phyloP scores from a whole-genome alignment of 2,888 invertebrate genomes.

The Eristalinus aeneus region DNA sequence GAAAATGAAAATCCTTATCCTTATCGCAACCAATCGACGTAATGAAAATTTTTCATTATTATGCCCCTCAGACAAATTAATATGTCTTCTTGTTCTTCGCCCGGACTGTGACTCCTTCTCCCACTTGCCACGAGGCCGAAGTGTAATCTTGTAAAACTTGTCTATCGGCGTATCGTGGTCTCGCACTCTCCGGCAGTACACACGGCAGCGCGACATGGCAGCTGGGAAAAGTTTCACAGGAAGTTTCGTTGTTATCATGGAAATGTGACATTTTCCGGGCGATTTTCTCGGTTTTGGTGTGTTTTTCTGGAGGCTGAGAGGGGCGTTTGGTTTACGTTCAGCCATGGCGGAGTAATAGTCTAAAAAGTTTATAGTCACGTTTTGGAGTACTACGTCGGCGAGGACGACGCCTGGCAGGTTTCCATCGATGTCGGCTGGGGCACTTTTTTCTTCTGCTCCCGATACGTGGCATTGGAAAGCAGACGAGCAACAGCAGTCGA shows the following conservation, averaged over 20 bases:
- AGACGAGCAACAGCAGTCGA: conserved; percentile 16
- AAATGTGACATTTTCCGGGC: conserved; percentile 64
- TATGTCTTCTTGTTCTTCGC: conserved; percentile 23
- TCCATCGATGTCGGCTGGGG: conserved; percentile 55
- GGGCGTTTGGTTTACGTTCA: background rate
- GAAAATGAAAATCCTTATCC: conserved; percentile 43
- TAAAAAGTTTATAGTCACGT: conserved; percentile 71
- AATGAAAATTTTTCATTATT: conserved; percentile 67
- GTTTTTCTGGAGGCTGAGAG: background rate
- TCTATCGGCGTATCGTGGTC: conserved; percentile 45
- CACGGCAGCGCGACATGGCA: background rate
- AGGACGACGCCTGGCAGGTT: conserved; percentile 53
- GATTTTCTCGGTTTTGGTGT: conserved; percentile 36
- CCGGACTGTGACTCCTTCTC: background rate
- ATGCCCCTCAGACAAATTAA: conserved; percentile 57
- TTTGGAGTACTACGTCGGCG: conserved; percentile 64
- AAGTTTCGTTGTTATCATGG: conserved; percentile 68
- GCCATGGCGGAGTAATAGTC: conserved; percentile 45
- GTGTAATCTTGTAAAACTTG: conserved; percentile 51
- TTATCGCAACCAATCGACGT: conserved; percentile 48
- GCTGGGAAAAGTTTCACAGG: conserved; percentile 51
- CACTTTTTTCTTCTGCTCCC: background rate
- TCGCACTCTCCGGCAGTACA: conserved; percentile 20
- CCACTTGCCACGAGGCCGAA: background rate
- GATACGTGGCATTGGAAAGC: background rate